Percentiles rank a stretch among this genome's conserved stretches.
These are phyloP conservation scores for Cricetomys ansorgei DNA, from an alignment of 2,113 vertebrate species.

Conservation along the genomic window DNA sequence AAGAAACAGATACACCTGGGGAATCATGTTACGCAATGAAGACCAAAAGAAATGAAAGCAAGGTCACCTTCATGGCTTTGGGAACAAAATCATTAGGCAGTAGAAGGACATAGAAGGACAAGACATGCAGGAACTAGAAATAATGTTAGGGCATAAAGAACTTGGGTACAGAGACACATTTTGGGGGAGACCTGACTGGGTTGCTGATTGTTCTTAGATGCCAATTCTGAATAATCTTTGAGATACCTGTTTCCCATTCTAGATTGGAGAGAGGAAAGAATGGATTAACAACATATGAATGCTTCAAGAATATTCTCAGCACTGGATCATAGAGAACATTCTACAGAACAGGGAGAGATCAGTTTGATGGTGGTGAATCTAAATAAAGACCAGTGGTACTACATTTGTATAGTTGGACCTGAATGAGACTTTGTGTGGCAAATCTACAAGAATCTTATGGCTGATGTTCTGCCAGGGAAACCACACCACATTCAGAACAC, in stretches of 20 bases:
- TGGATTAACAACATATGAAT: background rate
- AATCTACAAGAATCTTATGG: background rate
- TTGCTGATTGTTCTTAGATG: background rate
- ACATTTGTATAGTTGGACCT: background rate
- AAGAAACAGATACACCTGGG: background rate
- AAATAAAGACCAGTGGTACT: background rate
- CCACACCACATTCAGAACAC: background rate
- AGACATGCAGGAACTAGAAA: background rate
- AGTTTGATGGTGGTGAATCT: background rate
- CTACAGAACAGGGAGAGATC: background rate
- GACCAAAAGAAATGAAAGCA: background rate
- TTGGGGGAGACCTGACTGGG: background rate
- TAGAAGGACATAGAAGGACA: background rate
- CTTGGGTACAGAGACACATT: background rate
- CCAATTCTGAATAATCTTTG: background rate
- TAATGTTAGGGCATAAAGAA: background rate
- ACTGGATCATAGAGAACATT: background rate
- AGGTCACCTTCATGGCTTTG: background rate
- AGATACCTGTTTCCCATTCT: background rate
- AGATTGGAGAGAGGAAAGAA: background rate
- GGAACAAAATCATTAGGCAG: background rate
- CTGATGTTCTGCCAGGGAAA: background rate
- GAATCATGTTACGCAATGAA: background rate
- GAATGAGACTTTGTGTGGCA: background rate
- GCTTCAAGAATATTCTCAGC: accelerated